Evolutionary conservation across 2,888 invertebrate species (phyloP), one percentile per base, ranked within the genome.

Genomic region (Caenorhabditis sinica): DNA sequence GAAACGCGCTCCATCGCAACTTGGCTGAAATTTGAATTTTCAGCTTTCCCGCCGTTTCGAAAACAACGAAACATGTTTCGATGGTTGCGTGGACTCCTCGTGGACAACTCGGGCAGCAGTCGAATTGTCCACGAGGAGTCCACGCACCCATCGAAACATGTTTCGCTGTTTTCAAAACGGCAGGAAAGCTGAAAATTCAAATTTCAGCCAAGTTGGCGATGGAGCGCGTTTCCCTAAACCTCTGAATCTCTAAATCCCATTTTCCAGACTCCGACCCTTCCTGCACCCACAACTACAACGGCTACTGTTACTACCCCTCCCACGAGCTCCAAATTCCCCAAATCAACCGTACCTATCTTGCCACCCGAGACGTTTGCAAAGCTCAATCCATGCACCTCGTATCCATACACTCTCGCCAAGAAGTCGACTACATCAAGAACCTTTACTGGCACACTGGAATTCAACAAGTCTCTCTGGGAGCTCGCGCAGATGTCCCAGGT

Each of bases 231-330:
- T n/a, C n/a, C 5, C 0, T 30, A 15, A 6, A 30, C 25, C 17
- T 36, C 3, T 13, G n/a, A 23, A 28, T 11, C 17, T 40, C 9
- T 25, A 40, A 53, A 53, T 25, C 4, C 17, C 0, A 5, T 40
- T 13, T 65, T 65, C n/a, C 65, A 65, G 65, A 65, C n/a, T 4
- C 36, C 11, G 40, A 61, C 20, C 20, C 45, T 5, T 4, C 43
- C n/a, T 74, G 73, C 63, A 13, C 53, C 9, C 53, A 74, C 63
- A 74, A 74, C 53, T 63, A 63, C 63, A 40, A 51, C n/a, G 73
- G 73, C 15, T 6, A 40, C 63, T 74, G 73, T 40, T 74, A 74
- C 63, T 33, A 13, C 33, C 61, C 63, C 13, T 63, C 63, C 9
- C 11, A 30, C 6, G 33, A 63, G 5, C 33, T 63, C 15, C 15